Evolutionary conservation across 2,797 vertebrate species (phyloP).

Genomic region (Helostoma temminkii): DNA sequence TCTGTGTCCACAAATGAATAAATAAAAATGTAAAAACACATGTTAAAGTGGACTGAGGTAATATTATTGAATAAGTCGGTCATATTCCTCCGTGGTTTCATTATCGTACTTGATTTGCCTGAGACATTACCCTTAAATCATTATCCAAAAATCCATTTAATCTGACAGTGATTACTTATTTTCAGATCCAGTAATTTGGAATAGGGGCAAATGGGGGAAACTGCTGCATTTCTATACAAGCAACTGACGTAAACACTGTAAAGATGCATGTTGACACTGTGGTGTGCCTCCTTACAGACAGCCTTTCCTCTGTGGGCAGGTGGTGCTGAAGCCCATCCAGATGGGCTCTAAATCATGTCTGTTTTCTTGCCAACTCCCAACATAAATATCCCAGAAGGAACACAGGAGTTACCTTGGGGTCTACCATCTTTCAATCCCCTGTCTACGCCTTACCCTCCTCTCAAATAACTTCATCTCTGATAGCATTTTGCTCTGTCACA

Average conservation of each 20-base stretch:
- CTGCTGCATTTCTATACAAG: slow-evolving; percentile 25
- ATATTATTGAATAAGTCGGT: background rate
- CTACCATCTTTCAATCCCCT: slow-evolving; percentile 61
- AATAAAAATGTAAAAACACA: slow-evolving; percentile 8
- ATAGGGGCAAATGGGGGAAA: slow-evolving; percentile 3
- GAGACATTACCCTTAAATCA: slow-evolving; percentile 2
- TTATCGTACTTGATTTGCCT: too few relatives aligned
- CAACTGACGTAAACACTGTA: slow-evolving; percentile 38
- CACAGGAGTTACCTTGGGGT: slow-evolving; percentile 69
- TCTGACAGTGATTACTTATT: slow-evolving; percentile 15
- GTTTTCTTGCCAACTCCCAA: slow-evolving; percentile 66
- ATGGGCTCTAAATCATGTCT: slow-evolving; percentile 74
- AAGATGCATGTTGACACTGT: slow-evolving; percentile 22
- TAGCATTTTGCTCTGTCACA: slow-evolving; percentile 42
- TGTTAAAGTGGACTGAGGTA: background rate
- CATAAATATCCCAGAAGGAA: slow-evolving; percentile 73
- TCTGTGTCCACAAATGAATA: background rate
- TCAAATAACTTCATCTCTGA: slow-evolving; percentile 61
- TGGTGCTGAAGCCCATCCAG: slow-evolving; percentile 70
- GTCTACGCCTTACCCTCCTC: slow-evolving; percentile 35
- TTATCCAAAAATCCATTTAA: background rate
- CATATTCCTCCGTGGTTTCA: too few relatives aligned
- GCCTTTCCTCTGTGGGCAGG: slow-evolving; percentile 66
- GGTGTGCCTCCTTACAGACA: slow-evolving; percentile 51
- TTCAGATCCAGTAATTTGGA: slow-evolving; percentile 19